phyloP scores from a whole-genome alignment of 2,113 vertebrate species.

The Heterochromis multidens region DNA sequence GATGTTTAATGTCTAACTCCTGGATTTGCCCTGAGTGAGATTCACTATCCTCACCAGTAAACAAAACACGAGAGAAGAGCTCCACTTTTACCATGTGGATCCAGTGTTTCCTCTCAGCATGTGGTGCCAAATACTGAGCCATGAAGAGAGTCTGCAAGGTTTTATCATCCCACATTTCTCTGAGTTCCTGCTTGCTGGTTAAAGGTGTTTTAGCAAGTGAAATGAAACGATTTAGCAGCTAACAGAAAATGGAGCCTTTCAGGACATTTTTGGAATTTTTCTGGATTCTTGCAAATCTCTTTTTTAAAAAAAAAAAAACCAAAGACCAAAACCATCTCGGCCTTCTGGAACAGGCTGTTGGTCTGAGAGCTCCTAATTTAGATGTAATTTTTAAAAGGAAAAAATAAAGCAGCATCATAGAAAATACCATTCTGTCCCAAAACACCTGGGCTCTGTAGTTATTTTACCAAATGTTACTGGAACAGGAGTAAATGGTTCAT shows the following conservation, averaged over 20 bases:
- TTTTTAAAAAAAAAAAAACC: fast-evolving
- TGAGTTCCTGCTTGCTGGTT: background rate
- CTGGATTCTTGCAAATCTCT: background rate
- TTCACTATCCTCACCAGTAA: background rate
- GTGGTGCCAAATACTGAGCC: background rate
- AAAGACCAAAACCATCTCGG: background rate
- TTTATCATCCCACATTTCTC: background rate
- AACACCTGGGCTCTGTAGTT: background rate
- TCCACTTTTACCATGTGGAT: background rate
- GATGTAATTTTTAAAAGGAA: background rate
- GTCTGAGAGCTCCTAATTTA: background rate
- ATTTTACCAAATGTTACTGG: background rate
- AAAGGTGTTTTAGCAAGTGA: background rate
- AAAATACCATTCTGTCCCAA: no score
- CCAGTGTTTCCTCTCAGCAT: background rate
- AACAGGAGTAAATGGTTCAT: background rate
- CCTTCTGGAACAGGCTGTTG: background rate
- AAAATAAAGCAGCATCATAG: background rate
- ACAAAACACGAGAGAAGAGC: background rate
- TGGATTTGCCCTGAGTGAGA: background rate
- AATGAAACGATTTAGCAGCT: background rate
- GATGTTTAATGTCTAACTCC: background rate
- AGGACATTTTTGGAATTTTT: background rate
- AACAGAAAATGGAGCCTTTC: background rate
- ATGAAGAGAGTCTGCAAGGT: background rate